A percentile compares a stretch with the other conserved stretches of the same genome.
These are phyloP conservation scores for Trichogramma pretiosum DNA, from an alignment of 1,140 invertebrate genomes.

Conservation along the genomic window DNA sequence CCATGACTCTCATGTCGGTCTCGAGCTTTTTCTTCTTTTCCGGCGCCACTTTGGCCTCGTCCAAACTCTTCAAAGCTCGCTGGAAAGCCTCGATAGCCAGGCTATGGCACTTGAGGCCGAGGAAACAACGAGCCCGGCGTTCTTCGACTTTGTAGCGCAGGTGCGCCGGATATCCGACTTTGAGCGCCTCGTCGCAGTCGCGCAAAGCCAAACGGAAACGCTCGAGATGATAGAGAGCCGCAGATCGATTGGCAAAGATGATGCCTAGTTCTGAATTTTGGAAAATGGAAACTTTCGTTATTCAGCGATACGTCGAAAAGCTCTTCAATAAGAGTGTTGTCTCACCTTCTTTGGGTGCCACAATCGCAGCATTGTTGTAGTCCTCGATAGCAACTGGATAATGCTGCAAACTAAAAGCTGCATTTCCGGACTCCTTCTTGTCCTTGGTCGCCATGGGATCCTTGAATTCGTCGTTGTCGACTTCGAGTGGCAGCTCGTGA, in stretches of 20 bases:
- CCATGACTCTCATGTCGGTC: conserved; percentile 62
- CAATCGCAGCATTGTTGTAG: conserved; percentile 64
- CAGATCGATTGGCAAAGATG: conserved; percentile 78
- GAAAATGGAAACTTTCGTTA: conserved; percentile 22
- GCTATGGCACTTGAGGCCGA: conserved; percentile 60
- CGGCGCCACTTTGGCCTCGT: conserved; percentile 54
- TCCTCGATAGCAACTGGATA: conserved; percentile 62
- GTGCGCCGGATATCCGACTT: conserved; percentile 63
- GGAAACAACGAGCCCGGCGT: conserved; percentile 64
- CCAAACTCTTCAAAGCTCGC: conserved; percentile 53
- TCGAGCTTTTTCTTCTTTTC: conserved; percentile 59
- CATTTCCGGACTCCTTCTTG: conserved; percentile 69
- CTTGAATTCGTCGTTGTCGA: conserved; percentile 45
- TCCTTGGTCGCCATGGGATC: conserved; percentile 52
- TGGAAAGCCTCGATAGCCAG: conserved; percentile 60
- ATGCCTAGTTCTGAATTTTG: conserved; percentile 55
- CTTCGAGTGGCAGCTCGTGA: conserved; percentile 27
- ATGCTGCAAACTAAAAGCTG: conserved; percentile 65
- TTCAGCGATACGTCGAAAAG: not conserved
- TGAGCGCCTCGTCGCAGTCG: conserved; percentile 64
- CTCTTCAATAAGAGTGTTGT: conserved; percentile 5
- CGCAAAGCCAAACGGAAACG: conserved; percentile 56
- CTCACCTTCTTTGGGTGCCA: conserved; percentile 56
- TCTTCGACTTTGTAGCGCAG: conserved; percentile 70
- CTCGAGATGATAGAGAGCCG: conserved; percentile 71